Evolutionary conservation across 2,113 vertebrate genomes (phyloP).

Genomic region (Onychorhynchus coronatus): DNA sequence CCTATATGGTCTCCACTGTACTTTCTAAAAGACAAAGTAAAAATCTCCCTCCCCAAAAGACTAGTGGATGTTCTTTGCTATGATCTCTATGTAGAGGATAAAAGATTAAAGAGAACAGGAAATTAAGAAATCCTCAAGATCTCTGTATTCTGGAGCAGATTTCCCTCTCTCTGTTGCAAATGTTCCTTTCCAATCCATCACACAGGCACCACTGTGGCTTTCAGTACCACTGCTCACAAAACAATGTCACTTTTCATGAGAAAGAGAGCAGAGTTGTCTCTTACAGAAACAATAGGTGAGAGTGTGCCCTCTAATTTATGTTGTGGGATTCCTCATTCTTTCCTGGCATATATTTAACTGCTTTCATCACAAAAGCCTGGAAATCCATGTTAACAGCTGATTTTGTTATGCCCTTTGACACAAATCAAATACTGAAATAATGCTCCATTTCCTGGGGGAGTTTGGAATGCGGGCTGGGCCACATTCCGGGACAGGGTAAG

Average conservation of each 20-base stretch:
- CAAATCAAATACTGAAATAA: background rate
- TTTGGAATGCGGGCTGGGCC: background rate
- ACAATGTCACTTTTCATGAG: background rate
- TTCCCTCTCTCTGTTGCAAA: background rate
- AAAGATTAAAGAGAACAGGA: background rate
- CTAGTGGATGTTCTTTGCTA: background rate
- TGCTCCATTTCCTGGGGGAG: background rate
- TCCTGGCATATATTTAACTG: background rate
- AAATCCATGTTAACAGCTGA: background rate
- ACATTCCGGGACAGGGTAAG: accelerated
- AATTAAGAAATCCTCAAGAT: background rate
- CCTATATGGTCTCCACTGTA: background rate
- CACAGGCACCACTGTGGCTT: background rate
- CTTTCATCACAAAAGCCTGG: background rate
- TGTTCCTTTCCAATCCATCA: background rate
- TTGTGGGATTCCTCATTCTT: background rate
- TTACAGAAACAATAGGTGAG: background rate
- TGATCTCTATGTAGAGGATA: background rate
- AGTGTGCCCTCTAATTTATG: background rate
- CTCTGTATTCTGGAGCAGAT: background rate
- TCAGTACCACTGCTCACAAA: background rate
- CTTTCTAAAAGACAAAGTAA: background rate
- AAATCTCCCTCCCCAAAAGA: background rate
- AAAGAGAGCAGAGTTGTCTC: background rate
- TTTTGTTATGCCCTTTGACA: background rate